A percentile compares a stretch with the other conserved stretches of the same genome.
Evolutionary conservation across 1,140 invertebrate species (phyloP).

Genomic region (Gonioctena quinquepunctata): DNA sequence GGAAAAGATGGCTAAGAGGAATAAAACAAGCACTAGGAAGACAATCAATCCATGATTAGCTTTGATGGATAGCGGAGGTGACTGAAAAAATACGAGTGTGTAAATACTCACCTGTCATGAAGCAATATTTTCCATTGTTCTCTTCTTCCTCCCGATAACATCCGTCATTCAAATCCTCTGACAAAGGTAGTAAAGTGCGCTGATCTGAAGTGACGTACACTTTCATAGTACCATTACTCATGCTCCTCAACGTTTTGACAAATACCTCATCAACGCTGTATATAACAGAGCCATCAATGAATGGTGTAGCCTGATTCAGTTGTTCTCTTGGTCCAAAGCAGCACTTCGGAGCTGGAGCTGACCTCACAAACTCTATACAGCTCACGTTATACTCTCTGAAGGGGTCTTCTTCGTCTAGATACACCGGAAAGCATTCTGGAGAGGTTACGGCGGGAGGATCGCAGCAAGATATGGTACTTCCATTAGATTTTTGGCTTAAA

Average conservation of each 20-base stretch:
- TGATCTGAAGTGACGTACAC: slow-evolving; percentile 69
- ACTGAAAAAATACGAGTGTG: no score
- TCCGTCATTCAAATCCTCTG: slow-evolving; percentile 72
- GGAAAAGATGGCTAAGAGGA: no score
- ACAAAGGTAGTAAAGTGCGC: slow-evolving; percentile 70
- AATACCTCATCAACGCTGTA: slow-evolving; percentile 70
- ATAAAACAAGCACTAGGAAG: no score
- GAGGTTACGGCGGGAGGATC: slow-evolving; percentile 57
- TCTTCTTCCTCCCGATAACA: slow-evolving; percentile 73
- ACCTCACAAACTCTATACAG: slow-evolving; percentile 85
- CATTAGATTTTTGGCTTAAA: slow-evolving; percentile 67
- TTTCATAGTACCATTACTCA: slow-evolving; percentile 63
- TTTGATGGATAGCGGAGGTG: no score
- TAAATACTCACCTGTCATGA: slow-evolving; percentile 63
- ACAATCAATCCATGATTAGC: no score
- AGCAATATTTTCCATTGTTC: slow-evolving; percentile 74
- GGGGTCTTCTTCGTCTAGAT: slow-evolving; percentile 68
- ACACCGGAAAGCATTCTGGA: slow-evolving; percentile 82
- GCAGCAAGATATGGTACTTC: slow-evolving; percentile 70
- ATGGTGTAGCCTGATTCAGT: slow-evolving; percentile 87
- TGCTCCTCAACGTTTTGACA: slow-evolving; percentile 61
- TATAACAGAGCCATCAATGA: slow-evolving; percentile 87
- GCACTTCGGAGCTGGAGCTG: slow-evolving; percentile 85
- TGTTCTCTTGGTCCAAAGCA: slow-evolving; percentile 83
- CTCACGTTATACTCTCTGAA: slow-evolving; percentile 66